Conservation (phyloP, 2,888 invertebrate genomes). For the Leptinotarsa rubiginosa region DNA sequence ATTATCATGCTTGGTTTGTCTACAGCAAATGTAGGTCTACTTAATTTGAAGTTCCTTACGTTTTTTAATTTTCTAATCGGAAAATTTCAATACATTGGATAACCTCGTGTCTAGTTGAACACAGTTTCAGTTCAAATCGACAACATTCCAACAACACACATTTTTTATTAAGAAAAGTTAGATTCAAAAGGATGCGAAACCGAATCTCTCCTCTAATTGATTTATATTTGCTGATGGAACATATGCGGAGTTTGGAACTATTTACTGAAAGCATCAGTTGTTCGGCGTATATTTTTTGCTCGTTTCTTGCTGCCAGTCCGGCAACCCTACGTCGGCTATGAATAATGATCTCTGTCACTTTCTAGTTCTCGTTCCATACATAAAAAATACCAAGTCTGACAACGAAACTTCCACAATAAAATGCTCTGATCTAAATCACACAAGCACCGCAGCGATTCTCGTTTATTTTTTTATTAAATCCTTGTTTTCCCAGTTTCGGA, state of each 20-base stretch:
- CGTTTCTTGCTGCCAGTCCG: not conserved
- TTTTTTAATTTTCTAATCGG: too few relatives aligned
- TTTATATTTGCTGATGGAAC: not conserved
- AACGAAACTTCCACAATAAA: slow-evolving; percentile 30
- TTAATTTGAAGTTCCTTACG: too few relatives aligned
- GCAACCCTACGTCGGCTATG: slow-evolving; percentile 1
- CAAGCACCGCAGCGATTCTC: slow-evolving; percentile 24
- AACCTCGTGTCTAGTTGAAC: too few relatives aligned
- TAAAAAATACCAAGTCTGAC: slow-evolving; percentile 15
- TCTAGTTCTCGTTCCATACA: slow-evolving; percentile 13
- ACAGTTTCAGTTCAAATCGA: too few relatives aligned
- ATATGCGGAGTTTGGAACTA: not conserved
- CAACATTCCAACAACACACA: too few relatives aligned
- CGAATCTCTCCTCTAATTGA: not conserved
- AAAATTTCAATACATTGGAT: too few relatives aligned
- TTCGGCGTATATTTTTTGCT: not conserved
- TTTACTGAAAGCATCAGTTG: not conserved
- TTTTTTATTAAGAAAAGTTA: too few relatives aligned
- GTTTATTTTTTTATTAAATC: slow-evolving; percentile 35
- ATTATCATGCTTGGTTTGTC: too few relatives aligned
- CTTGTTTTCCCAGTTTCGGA: slow-evolving; percentile 7
- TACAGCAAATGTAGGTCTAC: too few relatives aligned
- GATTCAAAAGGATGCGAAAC: too few relatives aligned
- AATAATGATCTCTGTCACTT: slow-evolving; percentile 36
- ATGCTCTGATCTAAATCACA: slow-evolving; percentile 21